phyloP scores from a whole-genome alignment of 2,888 invertebrate species.

The Hypolimnas misippus region DNA sequence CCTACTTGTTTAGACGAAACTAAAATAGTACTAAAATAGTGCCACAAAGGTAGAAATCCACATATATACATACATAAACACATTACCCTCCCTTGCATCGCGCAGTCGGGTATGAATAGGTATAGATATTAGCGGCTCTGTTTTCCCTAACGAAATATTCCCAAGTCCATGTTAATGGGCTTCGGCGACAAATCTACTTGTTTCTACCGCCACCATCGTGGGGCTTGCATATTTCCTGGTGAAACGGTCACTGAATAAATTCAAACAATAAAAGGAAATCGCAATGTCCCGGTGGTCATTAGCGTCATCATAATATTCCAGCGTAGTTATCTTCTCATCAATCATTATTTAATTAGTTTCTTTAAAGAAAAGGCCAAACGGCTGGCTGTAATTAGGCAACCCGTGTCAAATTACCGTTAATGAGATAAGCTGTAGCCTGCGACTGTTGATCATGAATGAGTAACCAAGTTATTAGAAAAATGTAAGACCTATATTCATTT shows the following conservation, averaged over 20 bases:
- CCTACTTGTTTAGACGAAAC: too few relatives aligned
- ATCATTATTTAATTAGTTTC: slow-evolving; percentile 13
- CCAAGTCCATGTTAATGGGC: background rate
- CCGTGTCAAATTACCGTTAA: slow-evolving; percentile 40
- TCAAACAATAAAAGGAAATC: background rate
- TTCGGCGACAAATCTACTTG: background rate
- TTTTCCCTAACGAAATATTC: background rate
- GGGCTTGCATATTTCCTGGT: background rate
- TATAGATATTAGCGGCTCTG: too few relatives aligned
- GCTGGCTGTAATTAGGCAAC: slow-evolving; percentile 25
- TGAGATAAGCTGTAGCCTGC: slow-evolving; percentile 39
- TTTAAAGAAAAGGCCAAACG: background rate
- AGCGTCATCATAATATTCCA: background rate
- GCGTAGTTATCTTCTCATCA: background rate
- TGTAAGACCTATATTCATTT: background rate
- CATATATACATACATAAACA: too few relatives aligned
- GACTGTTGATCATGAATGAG: slow-evolving; percentile 18
- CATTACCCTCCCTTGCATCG: too few relatives aligned
- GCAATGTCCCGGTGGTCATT: background rate
- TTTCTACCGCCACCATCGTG: background rate
- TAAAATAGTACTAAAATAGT: too few relatives aligned
- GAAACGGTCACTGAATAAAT: background rate
- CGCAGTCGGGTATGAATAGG: too few relatives aligned
- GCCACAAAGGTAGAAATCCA: too few relatives aligned
- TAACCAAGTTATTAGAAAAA: slow-evolving; percentile 1